Percentiles rank a stretch among this genome's conserved stretches.
phyloP scores from a whole-genome alignment of 1,140 invertebrate genomes.

The Copidosoma floridanum region DNA sequence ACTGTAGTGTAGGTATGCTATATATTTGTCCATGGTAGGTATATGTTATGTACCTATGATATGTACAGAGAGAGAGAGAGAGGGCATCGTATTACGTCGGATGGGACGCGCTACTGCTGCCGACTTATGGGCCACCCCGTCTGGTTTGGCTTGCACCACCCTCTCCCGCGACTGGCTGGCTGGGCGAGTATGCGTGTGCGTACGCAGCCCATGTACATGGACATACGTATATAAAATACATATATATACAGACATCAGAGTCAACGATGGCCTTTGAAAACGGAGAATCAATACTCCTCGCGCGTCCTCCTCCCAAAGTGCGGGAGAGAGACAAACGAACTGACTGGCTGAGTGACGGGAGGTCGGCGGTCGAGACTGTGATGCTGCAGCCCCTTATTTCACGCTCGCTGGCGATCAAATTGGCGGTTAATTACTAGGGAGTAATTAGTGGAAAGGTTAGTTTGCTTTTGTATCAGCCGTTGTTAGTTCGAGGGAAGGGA shows the following conservation, averaged over 20 bases:
- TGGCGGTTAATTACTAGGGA: slow-evolving; percentile 39
- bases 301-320: background rate
- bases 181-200: too few relatives aligned
- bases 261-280: slow-evolving; percentile 24
- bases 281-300: slow-evolving; percentile 35
- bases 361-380: background rate
- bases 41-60: slow-evolving; percentile 32
- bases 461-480: slow-evolving; percentile 38
- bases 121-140: slow-evolving; percentile 27
- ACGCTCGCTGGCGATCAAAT: slow-evolving; percentile 37
- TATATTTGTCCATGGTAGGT: too few relatives aligned
- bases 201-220: too few relatives aligned
- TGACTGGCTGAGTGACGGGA: slow-evolving; percentile 13
- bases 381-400: slow-evolving; percentile 39
- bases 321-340: background rate
- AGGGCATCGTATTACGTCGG: slow-evolving; percentile 35
- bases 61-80: slow-evolving; percentile 1
- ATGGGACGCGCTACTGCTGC: slow-evolving; percentile 27
- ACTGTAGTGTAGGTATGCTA: too few relatives aligned
- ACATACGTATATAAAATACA: too few relatives aligned
- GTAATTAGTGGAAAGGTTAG: slow-evolving; percentile 42
- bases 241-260: too few relatives aligned
- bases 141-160: background rate
- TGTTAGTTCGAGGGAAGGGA: slow-evolving; percentile 8
- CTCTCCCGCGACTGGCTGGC: too few relatives aligned